These are phyloP conservation scores for Xiphophorus hellerii DNA, from an alignment of 2,113 vertebrate genomes.

Conservation along the genomic window DNA sequence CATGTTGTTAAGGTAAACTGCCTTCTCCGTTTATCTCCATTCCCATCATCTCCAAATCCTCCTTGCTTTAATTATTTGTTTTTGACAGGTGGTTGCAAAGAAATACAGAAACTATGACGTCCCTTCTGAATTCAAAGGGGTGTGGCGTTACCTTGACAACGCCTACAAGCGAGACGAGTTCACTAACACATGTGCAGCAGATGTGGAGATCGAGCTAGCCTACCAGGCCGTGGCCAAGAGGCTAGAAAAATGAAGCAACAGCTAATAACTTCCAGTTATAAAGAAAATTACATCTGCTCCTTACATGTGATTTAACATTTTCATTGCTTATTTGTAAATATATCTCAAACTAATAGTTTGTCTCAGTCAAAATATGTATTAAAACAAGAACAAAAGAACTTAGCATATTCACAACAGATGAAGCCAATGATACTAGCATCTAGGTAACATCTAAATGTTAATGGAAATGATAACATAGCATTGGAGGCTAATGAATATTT, in stretches of 20 bases:
- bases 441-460: no score
- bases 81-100: constrained; percentile 89
- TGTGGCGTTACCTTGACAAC: constrained; percentile 92
- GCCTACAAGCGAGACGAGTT: constrained; percentile 92
- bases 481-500: neutral
- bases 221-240: constrained; percentile 92
- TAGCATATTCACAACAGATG: neutral
- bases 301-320: neutral
- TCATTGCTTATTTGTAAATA: constrained; percentile 7
- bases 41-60: neutral
- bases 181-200: constrained; percentile 92
- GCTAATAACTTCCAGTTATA: neutral
- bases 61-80: neutral
- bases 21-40: neutral
- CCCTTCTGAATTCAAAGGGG: constrained; percentile 86
- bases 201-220: constrained; percentile 90
- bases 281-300: neutral
- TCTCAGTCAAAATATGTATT: neutral
- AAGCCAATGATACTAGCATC: neutral
- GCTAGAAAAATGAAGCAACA: constrained; percentile 81
- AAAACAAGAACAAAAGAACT: neutral
- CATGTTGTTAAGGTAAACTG: constrained; percentile 92
- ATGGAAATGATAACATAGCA: neutral
- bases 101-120: constrained; percentile 95
- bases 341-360: neutral